These are phyloP conservation scores for Allygus modestus DNA, from an alignment of 2,888 invertebrate genomes.

Conservation along the genomic window DNA sequence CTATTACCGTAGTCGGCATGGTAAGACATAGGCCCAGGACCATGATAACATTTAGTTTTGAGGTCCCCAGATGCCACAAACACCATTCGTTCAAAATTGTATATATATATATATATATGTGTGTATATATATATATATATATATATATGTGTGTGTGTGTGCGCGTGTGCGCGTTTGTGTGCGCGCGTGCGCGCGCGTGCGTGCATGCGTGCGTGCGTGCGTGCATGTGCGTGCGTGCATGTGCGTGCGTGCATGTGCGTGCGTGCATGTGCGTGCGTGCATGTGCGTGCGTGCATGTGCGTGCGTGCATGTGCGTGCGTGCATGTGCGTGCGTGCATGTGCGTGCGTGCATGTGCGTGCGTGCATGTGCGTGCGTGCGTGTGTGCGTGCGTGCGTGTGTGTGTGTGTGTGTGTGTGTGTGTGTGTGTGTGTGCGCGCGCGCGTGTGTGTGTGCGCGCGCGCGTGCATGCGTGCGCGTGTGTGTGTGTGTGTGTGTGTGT, in stretches of 20 bases:
- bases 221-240: not conserved
- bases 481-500: constrained; percentile 49
- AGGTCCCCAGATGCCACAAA: no score
- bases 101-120: no score
- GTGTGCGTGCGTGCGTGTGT: constrained; percentile 45
- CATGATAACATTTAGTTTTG: no score
- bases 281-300: constrained; percentile 36
- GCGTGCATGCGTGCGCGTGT: constrained; percentile 35
- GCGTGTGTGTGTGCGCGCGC: constrained; percentile 38
- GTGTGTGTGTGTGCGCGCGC: constrained; percentile 35
- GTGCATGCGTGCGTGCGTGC: constrained; percentile 22
- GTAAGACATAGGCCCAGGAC: no score
- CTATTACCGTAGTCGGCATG: no score
- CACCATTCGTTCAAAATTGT: no score
- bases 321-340: constrained; percentile 44
- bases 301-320: constrained; percentile 45
- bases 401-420: constrained; percentile 38
- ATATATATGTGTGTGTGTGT: no score
- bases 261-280: constrained; percentile 35
- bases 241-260: constrained; percentile 11
- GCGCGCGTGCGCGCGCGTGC: not conserved
- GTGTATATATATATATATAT: no score
- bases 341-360: constrained; percentile 49
- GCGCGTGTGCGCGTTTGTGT: no score
- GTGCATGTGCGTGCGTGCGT: constrained; percentile 33